Percentiles rank a stretch among this genome's conserved stretches.
Evolutionary conservation across 2,888 invertebrate genomes (phyloP).

Genomic region (Microctonus brassicae): DNA sequence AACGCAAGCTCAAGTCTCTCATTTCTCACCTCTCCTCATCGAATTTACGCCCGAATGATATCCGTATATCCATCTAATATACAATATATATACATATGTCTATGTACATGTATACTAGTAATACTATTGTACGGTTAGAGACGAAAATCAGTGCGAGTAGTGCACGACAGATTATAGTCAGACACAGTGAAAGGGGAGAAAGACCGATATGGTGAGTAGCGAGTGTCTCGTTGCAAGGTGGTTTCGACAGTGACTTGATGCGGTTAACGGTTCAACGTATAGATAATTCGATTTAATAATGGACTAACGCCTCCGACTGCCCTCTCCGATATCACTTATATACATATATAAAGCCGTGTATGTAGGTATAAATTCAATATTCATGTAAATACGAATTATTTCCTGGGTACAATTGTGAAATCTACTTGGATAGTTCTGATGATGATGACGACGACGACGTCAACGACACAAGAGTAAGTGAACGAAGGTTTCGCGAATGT

Average conservation of each 20-base stretch:
- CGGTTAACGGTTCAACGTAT: slow-evolving; percentile 59
- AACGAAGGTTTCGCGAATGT: slow-evolving; percentile 41
- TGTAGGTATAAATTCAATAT: slow-evolving; percentile 51
- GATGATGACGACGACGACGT: slow-evolving; percentile 18
- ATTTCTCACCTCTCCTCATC: too few species aligned
- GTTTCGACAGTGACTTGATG: slow-evolving; percentile 63
- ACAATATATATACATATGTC: too few species aligned
- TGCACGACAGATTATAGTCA: slow-evolving; percentile 28
- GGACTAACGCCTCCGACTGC: slow-evolving; percentile 55
- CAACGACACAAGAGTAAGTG: slow-evolving; percentile 40
- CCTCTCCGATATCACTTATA: background rate
- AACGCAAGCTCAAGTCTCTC: slow-evolving; percentile 50
- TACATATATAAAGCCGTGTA: slow-evolving; percentile 34
- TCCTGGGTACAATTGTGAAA: slow-evolving; percentile 35
- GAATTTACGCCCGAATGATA: slow-evolving; percentile 29
- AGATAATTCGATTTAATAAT: slow-evolving; percentile 59
- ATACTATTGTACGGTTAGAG: slow-evolving; percentile 1
- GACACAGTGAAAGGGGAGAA: slow-evolving; percentile 15
- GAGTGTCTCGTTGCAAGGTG: slow-evolving; percentile 49
- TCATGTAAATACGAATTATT: slow-evolving; percentile 64
- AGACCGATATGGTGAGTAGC: background rate
- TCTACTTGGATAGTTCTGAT: background rate
- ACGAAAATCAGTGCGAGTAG: slow-evolving; percentile 8
- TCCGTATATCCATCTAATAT: background rate
- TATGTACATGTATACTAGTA: background rate